Base-by-base conservation (phyloP, 2,113 vertebrate genomes). In the Bubo blakistoni region DNA sequence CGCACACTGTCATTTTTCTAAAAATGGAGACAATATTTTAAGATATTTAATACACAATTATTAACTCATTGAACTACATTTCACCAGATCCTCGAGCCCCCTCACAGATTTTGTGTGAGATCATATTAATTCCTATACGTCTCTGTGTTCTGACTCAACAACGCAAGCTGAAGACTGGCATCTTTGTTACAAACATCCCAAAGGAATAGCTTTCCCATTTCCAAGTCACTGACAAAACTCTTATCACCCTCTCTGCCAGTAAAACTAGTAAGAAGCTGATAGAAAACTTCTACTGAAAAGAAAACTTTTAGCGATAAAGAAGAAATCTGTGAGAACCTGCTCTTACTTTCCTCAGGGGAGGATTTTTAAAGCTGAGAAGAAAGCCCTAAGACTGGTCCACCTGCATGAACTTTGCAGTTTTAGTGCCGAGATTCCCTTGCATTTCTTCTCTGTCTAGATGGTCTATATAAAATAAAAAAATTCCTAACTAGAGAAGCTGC, bases 401-500 rank as follows among this genome's bases (percentile, higher is more conserved):
- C 20, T 62, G 47, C 55, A 54, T 1, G 2, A 80, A 54, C 18
- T 58, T 36, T 55, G 21, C 32, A 78, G 15, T 62, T 88, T 73
- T 65, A 70, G 19, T 24, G 19, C 13, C 0, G 0, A 82, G 49
- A 55, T 77, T 83, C 34, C 11, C 20, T 69, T 0, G 0, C 5
- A 42, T 2, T 57, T 54, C 32, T 79, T 32, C 51, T 80, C 65
- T 69, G 25, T 72, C 40, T 57, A 82, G 26, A 38, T 36, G 34
- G 6, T 38, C 38, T 58, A 7, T 15, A 63, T 9, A 25, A 82
- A 74, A 71, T 19, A 51, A 49, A 13, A 85, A 54, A 81, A 88
- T n/a, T 44, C 21, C 29, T 63, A 46, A 79, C 15, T n/a, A 40
- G 32, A 86, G 22, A 92, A 88, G 16, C 16, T 90, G 29, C 13